Percentiles rank a stretch among this genome's conserved stretches.
Conservation (phyloP, 1,140 invertebrate genomes). For the Drosophila serrata region DNA sequence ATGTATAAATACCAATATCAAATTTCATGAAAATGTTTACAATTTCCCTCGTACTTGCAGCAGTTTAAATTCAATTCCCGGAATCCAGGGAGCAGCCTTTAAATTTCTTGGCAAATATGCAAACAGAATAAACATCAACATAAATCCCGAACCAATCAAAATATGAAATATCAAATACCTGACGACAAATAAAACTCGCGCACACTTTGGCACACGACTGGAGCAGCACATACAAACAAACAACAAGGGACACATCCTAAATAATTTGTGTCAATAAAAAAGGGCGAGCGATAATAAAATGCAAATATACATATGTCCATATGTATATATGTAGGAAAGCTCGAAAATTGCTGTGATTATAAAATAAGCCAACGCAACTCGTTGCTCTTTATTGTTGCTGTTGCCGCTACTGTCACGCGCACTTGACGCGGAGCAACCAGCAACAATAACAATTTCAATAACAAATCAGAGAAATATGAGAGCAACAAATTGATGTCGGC, state of each 20-base stretch:
- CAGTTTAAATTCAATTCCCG: slow-evolving; percentile 7
- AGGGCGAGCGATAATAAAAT: slow-evolving; percentile 64
- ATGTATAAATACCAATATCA: neutral
- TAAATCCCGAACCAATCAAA: slow-evolving; percentile 62
- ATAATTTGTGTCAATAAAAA: slow-evolving; percentile 78
- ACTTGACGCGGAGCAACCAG: slow-evolving; percentile 14
- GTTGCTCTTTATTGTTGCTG: slow-evolving; percentile 18
- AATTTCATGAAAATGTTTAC: neutral
- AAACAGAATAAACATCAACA: slow-evolving; percentile 46
- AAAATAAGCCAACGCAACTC: slow-evolving; percentile 63
- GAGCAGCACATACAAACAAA: neutral
- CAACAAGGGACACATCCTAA: slow-evolving; percentile 35
- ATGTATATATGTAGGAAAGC: slow-evolving; percentile 1
- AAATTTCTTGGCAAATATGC: slow-evolving; percentile 38
- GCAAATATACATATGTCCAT: slow-evolving; percentile 28
- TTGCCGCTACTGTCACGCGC: slow-evolving; percentile 58
- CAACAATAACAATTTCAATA: slow-evolving; percentile 77
- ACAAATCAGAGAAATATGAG: slow-evolving; percentile 56
- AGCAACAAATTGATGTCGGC: slow-evolving; percentile 14
- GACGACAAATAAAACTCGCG: slow-evolving; percentile 53
- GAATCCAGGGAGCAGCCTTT: slow-evolving; percentile 2
- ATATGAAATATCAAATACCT: slow-evolving; percentile 69
- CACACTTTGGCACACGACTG: slow-evolving; percentile 14
- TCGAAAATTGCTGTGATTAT: slow-evolving; percentile 70
- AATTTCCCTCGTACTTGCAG: no score